phyloP scores from a whole-genome alignment of 1,140 invertebrate genomes.

The Hyposmocoma kahamanoa region DNA sequence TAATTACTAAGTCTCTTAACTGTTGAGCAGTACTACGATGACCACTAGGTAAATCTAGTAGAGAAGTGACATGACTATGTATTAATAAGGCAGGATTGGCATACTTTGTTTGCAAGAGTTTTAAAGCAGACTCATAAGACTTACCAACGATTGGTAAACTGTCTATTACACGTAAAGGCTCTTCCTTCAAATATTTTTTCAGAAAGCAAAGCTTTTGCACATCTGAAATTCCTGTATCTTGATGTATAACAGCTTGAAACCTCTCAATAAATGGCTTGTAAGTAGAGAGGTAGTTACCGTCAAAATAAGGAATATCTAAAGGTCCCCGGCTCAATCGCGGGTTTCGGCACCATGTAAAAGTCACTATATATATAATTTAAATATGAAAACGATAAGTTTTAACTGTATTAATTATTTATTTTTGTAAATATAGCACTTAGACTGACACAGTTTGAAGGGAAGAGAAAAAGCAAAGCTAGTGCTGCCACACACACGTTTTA shows the following conservation, averaged over 20 bases:
- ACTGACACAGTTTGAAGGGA: too few relatives aligned
- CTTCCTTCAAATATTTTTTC: conserved; percentile 6
- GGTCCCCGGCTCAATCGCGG: too few relatives aligned
- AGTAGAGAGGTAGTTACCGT: neutral
- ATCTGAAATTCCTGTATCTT: neutral
- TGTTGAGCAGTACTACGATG: neutral
- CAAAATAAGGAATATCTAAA: neutral
- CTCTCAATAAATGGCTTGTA: conserved; percentile 8
- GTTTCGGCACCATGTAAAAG: too few relatives aligned
- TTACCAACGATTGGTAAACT: conserved; percentile 1
- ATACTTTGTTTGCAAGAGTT: conserved; percentile 3
- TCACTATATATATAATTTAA: too few relatives aligned
- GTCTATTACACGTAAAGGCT: conserved; percentile 6
- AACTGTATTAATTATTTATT: too few relatives aligned
- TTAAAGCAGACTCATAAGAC: neutral
- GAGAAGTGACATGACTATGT: neutral
- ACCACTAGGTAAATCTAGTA: neutral
- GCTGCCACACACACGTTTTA: too few relatives aligned
- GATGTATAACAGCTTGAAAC: conserved; percentile 5
- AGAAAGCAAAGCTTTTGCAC: conserved; percentile 6
- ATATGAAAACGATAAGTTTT: too few relatives aligned
- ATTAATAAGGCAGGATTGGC: conserved; percentile 1
- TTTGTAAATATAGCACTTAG: too few relatives aligned
- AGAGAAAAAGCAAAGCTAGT: too few relatives aligned
- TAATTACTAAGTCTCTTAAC: neutral